These are phyloP conservation scores for Pomatostomus ruficeps DNA, from an alignment of 2,113 vertebrate species.

Conservation along the genomic window DNA sequence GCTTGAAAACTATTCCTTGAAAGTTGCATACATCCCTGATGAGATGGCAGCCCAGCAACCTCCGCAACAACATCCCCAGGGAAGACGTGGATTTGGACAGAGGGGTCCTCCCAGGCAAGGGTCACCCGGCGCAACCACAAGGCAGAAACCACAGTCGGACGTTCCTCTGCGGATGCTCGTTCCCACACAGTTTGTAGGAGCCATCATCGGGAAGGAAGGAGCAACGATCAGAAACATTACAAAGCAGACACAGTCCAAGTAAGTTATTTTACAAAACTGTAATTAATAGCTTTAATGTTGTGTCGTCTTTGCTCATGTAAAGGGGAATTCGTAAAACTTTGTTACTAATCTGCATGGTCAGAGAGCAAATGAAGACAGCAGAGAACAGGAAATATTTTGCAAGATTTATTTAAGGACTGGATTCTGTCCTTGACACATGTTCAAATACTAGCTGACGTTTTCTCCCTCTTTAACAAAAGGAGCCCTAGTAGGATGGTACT, in stretches of 20 bases:
- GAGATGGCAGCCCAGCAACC: constrained; percentile 77
- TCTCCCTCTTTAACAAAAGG: not conserved
- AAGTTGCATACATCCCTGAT: constrained; percentile 96
- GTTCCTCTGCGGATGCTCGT: constrained; percentile 92
- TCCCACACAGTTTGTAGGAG: constrained; percentile 95
- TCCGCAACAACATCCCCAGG: constrained; percentile 68
- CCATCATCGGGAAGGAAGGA: constrained; percentile 97
- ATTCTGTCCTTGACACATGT: not conserved
- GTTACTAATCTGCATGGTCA: not conserved
- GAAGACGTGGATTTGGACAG: constrained; percentile 82
- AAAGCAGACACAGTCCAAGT: constrained; percentile 99
- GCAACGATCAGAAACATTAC: constrained; percentile 97
- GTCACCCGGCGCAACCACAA: constrained; percentile 80
- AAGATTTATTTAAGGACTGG: not conserved
- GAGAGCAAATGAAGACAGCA: not conserved
- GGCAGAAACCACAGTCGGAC: constrained; percentile 89
- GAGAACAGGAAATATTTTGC: not conserved
- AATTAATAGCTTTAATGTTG: not conserved
- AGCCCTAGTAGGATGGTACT: not conserved
- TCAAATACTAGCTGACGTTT: not conserved
- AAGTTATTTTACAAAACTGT: constrained; percentile 27
- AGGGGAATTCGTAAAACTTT: not conserved
- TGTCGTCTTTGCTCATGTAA: rapidly evolving
- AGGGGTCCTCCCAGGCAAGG: constrained; percentile 85
- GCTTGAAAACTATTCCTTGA: constrained; percentile 91